Conservation (phyloP, 2,113 vertebrate species). For the Nanorana parkeri region DNA sequence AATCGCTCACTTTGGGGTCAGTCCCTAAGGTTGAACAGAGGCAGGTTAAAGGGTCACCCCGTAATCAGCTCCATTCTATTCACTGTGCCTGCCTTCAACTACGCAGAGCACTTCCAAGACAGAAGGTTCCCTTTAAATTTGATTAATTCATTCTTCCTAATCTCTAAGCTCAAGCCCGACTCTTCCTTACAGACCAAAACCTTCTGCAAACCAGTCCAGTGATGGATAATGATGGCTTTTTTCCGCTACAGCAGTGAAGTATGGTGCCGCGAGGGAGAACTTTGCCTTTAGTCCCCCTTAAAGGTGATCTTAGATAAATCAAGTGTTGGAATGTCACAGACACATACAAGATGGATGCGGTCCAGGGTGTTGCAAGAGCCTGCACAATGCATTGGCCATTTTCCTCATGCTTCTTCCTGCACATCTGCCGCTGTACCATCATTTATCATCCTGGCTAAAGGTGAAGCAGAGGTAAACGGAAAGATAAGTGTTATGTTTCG, state of each 20-base stretch:
- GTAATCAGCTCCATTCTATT: slow-evolving; percentile 17
- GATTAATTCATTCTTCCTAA: neutral
- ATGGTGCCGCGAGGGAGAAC: neutral
- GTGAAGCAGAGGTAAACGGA: slow-evolving; percentile 21
- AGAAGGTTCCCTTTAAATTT: neutral
- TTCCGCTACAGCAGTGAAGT: neutral
- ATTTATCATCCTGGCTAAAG: slow-evolving; percentile 27
- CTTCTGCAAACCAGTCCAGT: neutral
- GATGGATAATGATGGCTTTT: neutral
- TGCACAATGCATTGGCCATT: neutral
- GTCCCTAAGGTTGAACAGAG: neutral
- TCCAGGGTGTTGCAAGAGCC: neutral
- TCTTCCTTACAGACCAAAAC: neutral
- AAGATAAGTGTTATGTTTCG: neutral
- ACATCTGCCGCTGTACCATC: slow-evolving; percentile 29
- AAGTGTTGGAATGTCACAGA: neutral
- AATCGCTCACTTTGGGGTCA: neutral
- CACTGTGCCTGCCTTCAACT: neutral
- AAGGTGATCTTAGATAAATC: slow-evolving; percentile 17
- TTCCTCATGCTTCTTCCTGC: neutral
- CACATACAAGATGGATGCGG: slow-evolving; percentile 16
- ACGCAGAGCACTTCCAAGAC: neutral
- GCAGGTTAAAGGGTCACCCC: neutral
- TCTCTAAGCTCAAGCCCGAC: neutral
- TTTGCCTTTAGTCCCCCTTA: neutral